A percentile compares a stretch with the other conserved stretches of the same genome.
phyloP scores from a whole-genome alignment of 2,797 vertebrate species.

The Urocyon cinereoargenteus region DNA sequence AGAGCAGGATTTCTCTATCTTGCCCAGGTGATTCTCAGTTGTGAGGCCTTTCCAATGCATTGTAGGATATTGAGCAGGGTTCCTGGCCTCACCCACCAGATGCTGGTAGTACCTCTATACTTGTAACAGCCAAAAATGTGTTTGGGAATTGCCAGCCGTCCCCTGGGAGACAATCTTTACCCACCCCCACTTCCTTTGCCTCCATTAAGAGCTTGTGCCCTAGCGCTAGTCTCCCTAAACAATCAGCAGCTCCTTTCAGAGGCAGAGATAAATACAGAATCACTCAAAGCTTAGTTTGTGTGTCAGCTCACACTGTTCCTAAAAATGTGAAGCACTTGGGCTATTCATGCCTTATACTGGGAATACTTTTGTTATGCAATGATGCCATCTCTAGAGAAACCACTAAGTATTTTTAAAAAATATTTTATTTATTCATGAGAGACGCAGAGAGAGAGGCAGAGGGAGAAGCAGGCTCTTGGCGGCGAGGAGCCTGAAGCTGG shows the following conservation, averaged over 20 bases:
- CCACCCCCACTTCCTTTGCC: not conserved
- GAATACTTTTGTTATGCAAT: not conserved
- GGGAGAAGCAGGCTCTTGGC: no score
- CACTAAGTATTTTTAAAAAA: not conserved
- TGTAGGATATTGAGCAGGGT: not conserved
- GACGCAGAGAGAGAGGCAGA: no score
- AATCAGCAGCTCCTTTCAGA: not conserved
- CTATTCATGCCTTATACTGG: not conserved
- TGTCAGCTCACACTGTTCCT: not conserved
- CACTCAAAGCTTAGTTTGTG: not conserved
- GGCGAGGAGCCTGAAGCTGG: no score
- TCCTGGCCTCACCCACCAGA: not conserved
- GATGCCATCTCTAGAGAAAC: conserved; percentile 5
- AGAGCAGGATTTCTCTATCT: not conserved
- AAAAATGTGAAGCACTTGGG: not conserved
- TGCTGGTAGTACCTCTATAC: not conserved
- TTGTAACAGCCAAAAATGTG: not conserved
- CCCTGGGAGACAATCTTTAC: not conserved
- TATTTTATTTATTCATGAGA: no score
- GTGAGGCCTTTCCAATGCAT: not conserved
- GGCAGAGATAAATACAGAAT: not conserved
- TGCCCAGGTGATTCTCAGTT: not conserved
- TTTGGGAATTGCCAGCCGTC: not conserved
- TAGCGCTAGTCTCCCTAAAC: not conserved
- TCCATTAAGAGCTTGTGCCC: not conserved